Evolutionary conservation across 2,888 invertebrate species (phyloP), one percentile per base, ranked within the genome.

Genomic region (Lepetodrilus schrolli): DNA sequence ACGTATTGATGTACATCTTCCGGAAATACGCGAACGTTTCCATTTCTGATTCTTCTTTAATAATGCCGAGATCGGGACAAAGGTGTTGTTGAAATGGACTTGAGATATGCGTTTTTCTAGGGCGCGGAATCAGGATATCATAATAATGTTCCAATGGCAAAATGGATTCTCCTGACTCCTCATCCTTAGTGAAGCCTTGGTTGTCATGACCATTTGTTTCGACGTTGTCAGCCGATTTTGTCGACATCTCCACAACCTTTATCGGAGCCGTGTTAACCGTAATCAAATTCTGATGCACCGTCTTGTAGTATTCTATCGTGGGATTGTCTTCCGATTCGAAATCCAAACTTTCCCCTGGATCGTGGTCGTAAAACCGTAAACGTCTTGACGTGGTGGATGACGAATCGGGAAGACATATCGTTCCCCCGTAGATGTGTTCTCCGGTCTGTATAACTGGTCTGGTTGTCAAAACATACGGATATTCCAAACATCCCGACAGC

Each of bases 321-420:
- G 17, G 17, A 20, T 17, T 34, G 8, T 58, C 34, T 0, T 13
- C 66, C 1, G 7, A 17, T 0, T 58, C 74, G 2, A 20, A 30
- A 37, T 78, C 78, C 4, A 69, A 68, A 36, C 73, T 76, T 50
- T 78, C 79, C 2, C 74, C 79, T 0, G 73, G 74, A 21, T 73
- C 74, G 66, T 74, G 72, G 48, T 78, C 75, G 26, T 76, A 51
- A 43, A 77, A 75, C 26, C 71, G 68, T n/a, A n/a, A n/a, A 65
- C 77, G 70, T 36, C 66, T 69, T 34, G 71, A 73, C 2, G 72
- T 66, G n/a, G 43, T 74, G 30, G 65, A 36, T 1, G 74, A 72
- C n/a, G 50, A 49, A 37, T 78, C 75, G 0, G 79, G 79, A 0
- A 80, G 74, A 43, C 73, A 70, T 2, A 80, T 76, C 58, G 72